These are phyloP conservation scores for Bellardia pandia DNA, from an alignment of 2,888 invertebrate species.

Conservation along the genomic window DNA sequence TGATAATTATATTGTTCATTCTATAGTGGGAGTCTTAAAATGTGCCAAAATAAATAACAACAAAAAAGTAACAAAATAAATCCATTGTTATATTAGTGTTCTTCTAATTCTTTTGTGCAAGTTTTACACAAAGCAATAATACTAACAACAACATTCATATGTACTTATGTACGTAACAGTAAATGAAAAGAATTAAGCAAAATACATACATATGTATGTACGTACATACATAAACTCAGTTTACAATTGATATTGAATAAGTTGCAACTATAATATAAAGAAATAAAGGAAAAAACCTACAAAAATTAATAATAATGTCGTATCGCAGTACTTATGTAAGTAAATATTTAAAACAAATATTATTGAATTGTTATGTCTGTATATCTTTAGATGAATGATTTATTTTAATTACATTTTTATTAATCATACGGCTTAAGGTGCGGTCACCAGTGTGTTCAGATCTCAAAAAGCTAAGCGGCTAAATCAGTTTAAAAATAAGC, in stretches of 20 bases:
- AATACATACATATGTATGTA: background rate
- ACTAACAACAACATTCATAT: background rate
- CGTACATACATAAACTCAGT: slow-evolving; percentile 14
- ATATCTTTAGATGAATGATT: background rate
- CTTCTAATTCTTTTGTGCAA: slow-evolving; percentile 6
- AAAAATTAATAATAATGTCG: slow-evolving; percentile 77
- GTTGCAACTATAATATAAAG: slow-evolving; percentile 26
- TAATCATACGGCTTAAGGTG: slow-evolving; percentile 7
- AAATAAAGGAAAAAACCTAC: slow-evolving; percentile 29
- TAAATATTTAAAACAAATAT: slow-evolving; percentile 68
- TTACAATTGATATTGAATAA: slow-evolving; percentile 19
- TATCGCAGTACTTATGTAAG: slow-evolving; percentile 84
- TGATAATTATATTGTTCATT: slow-evolving; percentile 38
- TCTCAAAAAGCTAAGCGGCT: no score
- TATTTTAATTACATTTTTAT: slow-evolving; percentile 7
- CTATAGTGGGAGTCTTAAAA: slow-evolving; percentile 63
- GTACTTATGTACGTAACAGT: background rate
- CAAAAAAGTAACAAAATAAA: background rate
- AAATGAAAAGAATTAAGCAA: slow-evolving; percentile 29
- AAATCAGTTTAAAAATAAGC: no score
- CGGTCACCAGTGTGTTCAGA: no score
- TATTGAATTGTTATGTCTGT: no score
- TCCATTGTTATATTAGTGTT: slow-evolving; percentile 4
- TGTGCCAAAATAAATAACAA: slow-evolving; percentile 66
- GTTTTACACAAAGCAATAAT: slow-evolving; percentile 5